A percentile compares a stretch with the other conserved stretches of the same genome.
Evolutionary conservation across 2,888 invertebrate genomes (phyloP).

Genomic region (Norana najaformis): DNA sequence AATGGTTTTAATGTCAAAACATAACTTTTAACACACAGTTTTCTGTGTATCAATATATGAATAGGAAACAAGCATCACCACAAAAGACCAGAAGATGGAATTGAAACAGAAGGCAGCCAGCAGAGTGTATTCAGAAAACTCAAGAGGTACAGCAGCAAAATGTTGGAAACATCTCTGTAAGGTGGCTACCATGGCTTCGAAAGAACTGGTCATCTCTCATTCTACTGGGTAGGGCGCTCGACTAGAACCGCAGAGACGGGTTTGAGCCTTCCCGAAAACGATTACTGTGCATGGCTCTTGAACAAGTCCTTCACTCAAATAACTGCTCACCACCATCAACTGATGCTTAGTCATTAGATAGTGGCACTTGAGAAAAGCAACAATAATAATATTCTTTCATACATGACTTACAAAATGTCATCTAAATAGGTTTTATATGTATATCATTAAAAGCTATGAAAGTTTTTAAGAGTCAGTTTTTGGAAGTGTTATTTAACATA

Average conservation of each 20-base stretch:
- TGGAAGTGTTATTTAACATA: background rate
- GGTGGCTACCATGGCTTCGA: background rate
- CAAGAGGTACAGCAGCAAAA: background rate
- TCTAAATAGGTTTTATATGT: no score
- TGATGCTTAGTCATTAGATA: no score
- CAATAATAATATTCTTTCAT: no score
- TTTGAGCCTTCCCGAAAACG: no score
- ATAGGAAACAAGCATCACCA: background rate
- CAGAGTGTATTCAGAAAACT: background rate
- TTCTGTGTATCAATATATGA: background rate
- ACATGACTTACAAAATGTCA: no score
- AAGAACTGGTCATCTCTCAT: background rate
- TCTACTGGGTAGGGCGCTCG: no score
- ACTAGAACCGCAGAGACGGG: no score
- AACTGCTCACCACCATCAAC: no score
- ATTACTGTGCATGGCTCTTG: no score
- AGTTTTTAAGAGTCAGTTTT: background rate
- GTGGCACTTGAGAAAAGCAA: no score
- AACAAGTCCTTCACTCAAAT: no score
- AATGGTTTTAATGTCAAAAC: background rate
- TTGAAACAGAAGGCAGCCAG: background rate
- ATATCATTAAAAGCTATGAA: background rate
- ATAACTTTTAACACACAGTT: background rate
- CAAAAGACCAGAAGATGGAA: background rate
- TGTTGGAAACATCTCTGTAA: background rate